Percentiles rank a stretch among this genome's conserved stretches.
Evolutionary conservation across 2,888 invertebrate species (phyloP).

Genomic region (Heliconius hortense): DNA sequence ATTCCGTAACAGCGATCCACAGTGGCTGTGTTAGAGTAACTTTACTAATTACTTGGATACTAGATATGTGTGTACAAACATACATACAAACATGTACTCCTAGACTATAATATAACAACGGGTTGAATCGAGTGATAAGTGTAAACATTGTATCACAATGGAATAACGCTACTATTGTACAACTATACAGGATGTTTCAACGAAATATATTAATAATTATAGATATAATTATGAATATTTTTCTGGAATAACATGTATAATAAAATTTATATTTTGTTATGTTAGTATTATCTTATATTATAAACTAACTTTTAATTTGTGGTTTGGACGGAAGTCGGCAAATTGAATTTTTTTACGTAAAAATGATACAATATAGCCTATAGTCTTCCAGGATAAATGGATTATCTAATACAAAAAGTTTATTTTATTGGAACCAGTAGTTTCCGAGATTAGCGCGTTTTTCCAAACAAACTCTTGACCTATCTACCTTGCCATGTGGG

Average conservation of each 20-base stretch:
- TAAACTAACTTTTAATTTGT: too few species aligned
- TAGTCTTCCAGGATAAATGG: too few species aligned
- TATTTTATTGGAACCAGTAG: not conserved
- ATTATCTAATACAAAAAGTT: too few species aligned
- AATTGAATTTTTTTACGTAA: too few species aligned
- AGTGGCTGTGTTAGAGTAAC: conserved; percentile 42
- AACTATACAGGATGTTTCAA: conserved; percentile 59
- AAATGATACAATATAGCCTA: too few species aligned
- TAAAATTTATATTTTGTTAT: not conserved
- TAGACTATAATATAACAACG: conserved; percentile 66
- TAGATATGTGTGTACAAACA: not conserved
- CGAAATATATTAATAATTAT: conserved; percentile 48
- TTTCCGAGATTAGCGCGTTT: not conserved
- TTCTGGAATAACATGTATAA: too few species aligned
- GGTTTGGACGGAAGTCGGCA: too few species aligned
- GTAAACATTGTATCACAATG: conserved; percentile 67
- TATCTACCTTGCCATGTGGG: not conserved
- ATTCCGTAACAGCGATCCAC: conserved; percentile 37
- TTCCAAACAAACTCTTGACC: not conserved
- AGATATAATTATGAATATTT: not conserved
- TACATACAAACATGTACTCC: conserved; percentile 46
- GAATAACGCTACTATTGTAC: conserved; percentile 43
- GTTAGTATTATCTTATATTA: too few species aligned
- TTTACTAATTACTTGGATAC: conserved; percentile 52
- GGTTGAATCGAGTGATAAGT: conserved; percentile 56